These are phyloP conservation scores for Spea multiplicata DNA, from an alignment of 2,113 vertebrate species.

Conservation along the genomic window DNA sequence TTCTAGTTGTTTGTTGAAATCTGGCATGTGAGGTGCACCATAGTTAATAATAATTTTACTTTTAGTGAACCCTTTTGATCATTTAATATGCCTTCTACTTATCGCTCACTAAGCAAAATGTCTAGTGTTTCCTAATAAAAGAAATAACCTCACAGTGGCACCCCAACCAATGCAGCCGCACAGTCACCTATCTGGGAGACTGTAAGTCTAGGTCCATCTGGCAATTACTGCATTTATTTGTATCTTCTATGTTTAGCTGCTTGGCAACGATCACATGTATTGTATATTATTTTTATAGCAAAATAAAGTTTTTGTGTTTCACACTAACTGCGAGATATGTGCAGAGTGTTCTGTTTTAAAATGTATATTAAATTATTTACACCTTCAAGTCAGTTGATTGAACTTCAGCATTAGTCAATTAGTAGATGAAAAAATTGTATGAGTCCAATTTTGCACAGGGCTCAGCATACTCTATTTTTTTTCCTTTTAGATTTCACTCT, in stretches of 20 bases:
- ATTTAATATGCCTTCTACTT: no score
- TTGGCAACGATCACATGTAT: constrained; percentile 1
- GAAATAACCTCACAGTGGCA: no score
- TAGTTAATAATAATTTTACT: no score
- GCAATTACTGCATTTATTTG: background rate
- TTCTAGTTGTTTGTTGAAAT: no score
- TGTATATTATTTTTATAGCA: constrained; percentile 16
- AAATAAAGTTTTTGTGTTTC: background rate
- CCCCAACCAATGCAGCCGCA: no score
- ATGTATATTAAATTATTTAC: constrained; percentile 90
- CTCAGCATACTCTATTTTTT: constrained; percentile 83
- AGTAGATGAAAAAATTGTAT: constrained; percentile 99
- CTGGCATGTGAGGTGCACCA: no score
- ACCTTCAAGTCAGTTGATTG: constrained; percentile 94
- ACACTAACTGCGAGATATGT: background rate
- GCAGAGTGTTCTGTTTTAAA: background rate
- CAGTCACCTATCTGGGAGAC: no score
- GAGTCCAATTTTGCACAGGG: constrained; percentile 97
- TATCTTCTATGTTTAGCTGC: background rate
- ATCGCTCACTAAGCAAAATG: no score
- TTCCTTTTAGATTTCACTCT: constrained; percentile 94
- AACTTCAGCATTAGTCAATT: constrained; percentile 98
- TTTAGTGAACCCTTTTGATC: no score
- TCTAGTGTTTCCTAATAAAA: no score
- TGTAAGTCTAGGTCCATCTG: background rate